phyloP scores from a whole-genome alignment of 2,888 invertebrate species.

The Drosophila mimica region DNA sequence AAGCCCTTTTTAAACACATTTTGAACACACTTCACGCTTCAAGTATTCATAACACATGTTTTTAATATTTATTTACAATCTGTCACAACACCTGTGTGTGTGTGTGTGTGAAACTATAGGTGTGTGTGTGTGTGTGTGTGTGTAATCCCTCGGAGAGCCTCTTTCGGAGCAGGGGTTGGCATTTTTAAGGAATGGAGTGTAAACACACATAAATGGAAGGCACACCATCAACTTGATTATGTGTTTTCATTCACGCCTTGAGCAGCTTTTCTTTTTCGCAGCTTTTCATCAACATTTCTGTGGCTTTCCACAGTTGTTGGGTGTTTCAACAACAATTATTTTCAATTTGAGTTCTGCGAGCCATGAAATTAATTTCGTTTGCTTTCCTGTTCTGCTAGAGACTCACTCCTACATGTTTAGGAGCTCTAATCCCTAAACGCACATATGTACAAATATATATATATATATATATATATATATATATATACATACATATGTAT shows the following conservation, averaged over 20 bases:
- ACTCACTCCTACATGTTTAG: conserved; percentile 22
- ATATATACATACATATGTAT: not conserved
- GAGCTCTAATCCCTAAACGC: conserved; percentile 31
- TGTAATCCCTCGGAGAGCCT: conserved; percentile 32
- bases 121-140: not conserved
- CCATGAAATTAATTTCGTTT: conserved; percentile 79
- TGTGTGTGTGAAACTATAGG: not conserved
- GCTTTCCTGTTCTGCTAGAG: conserved; percentile 24
- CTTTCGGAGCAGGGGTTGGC: conserved; percentile 1
- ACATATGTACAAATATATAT: not conserved
- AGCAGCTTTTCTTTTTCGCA: conserved; percentile 32
- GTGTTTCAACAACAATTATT: conserved; percentile 68
- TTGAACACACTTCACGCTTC: not conserved
- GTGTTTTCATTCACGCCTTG: conserved; percentile 40
- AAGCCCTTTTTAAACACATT: not conserved
- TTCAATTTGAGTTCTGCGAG: conserved; percentile 73
- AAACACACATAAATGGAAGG: conserved; percentile 17
- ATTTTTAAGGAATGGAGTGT: not conserved
- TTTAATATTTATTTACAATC: not conserved
- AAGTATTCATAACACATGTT: conserved; percentile 20
- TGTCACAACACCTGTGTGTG: not conserved
- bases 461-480: not conserved
- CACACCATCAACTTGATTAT: conserved; percentile 34
- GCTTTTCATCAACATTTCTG: conserved; percentile 31
- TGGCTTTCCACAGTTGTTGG: conserved; percentile 28